Percentiles rank a stretch among this genome's conserved stretches.
Conservation (phyloP, 2,113 vertebrate genomes). For the Hippopotamus amphibius region DNA sequence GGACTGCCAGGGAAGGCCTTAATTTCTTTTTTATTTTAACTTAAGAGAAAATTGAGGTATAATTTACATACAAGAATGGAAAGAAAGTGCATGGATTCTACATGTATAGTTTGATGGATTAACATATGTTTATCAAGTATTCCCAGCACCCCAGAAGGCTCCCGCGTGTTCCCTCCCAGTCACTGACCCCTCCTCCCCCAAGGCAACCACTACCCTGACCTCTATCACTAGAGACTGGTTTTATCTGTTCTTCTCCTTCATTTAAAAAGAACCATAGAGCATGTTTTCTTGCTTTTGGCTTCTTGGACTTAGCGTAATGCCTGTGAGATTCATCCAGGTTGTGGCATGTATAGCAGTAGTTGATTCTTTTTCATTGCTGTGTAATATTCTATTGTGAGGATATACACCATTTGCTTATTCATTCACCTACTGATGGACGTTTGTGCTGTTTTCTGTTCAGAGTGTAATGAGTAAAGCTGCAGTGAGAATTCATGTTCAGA, state of each 20-base stretch:
- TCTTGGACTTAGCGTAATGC: not conserved
- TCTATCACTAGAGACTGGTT: not conserved
- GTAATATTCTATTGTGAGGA: not conserved
- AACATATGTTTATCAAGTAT: not conserved
- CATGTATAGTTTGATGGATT: not conserved
- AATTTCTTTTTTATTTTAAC: not conserved
- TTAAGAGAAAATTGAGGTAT: not conserved
- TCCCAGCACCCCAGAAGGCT: not conserved
- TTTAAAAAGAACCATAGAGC: not conserved
- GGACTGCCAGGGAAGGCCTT: not conserved
- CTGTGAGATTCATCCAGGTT: not conserved
- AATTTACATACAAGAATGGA: not conserved
- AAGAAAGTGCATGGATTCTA: not conserved
- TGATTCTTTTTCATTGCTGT: not conserved
- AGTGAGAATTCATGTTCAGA: not conserved
- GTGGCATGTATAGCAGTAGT: not conserved
- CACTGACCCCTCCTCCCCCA: not conserved
- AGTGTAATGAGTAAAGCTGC: not conserved
- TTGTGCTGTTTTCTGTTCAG: not conserved
- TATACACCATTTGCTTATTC: not conserved
- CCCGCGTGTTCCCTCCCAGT: not conserved
- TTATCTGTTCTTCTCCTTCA: not conserved
- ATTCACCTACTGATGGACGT: not conserved
- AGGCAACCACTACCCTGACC: not conserved
- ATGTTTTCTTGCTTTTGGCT: not conserved